These are phyloP conservation scores for Ectobius pallidus DNA, from an alignment of 2,888 invertebrate species.

Conservation along the genomic window DNA sequence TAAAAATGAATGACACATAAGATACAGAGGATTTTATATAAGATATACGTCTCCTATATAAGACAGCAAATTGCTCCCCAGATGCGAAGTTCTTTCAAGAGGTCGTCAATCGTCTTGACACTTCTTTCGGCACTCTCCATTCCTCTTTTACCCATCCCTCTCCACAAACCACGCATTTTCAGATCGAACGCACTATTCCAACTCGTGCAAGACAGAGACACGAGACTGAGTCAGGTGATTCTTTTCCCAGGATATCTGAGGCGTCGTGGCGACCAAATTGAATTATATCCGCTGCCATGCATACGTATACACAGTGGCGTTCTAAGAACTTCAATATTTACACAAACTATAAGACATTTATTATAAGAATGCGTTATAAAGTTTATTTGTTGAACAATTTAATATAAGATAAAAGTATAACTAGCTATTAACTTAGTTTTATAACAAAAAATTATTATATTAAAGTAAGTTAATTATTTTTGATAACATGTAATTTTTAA, in stretches of 20 bases:
- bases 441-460: too few relatives aligned
- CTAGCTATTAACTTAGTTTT: too few relatives aligned
- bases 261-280: conserved; percentile 28
- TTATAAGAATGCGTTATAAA: too few relatives aligned
- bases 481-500: too few relatives aligned
- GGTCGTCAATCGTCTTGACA: conserved; percentile 20
- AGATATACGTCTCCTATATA: neutral
- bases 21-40: too few relatives aligned
- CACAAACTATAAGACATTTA: too few relatives aligned
- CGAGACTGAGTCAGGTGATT: conserved; percentile 34
- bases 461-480: too few relatives aligned
- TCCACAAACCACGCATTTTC: neutral
- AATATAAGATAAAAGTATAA: too few relatives aligned
- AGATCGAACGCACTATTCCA: conserved; percentile 16
- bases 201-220: neutral
- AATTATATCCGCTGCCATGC: conserved; percentile 38
- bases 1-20: conserved; percentile 5
- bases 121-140: conserved; percentile 18
- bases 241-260: conserved; percentile 35
- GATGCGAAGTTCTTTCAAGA: neutral
- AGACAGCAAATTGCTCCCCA: conserved; percentile 13
- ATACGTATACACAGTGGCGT: too few relatives aligned
- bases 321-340: too few relatives aligned
- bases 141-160: neutral
- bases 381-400: too few relatives aligned